Evolutionary conservation across 2,797 vertebrate species (phyloP).

Genomic region (Catamblyrhynchus diadema): DNA sequence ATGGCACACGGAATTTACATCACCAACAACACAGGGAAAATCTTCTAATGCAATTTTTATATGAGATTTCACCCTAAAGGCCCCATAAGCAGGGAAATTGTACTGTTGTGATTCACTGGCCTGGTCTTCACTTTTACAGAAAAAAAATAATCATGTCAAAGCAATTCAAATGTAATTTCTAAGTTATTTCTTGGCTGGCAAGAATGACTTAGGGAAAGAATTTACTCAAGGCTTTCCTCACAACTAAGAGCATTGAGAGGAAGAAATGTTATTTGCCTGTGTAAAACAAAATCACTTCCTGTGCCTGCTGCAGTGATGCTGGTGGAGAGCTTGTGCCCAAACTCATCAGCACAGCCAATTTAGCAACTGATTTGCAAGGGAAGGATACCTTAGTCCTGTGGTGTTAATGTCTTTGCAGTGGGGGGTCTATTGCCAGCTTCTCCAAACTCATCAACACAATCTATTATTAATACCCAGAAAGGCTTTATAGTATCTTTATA

Average conservation of each 20-base stretch:
- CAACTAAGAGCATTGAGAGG: slow-evolving; percentile 40
- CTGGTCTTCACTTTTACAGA: slow-evolving; percentile 1
- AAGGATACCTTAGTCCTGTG: slow-evolving; percentile 71
- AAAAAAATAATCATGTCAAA: slow-evolving; percentile 59
- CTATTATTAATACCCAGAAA: slow-evolving; percentile 85
- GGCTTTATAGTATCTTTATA: slow-evolving; percentile 74
- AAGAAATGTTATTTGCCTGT: slow-evolving; percentile 50
- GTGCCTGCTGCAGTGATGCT: slow-evolving; percentile 32
- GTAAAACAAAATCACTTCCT: slow-evolving; percentile 68
- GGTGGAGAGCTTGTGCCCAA: slow-evolving; percentile 33
- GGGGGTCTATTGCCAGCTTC: slow-evolving; percentile 84
- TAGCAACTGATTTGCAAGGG: slow-evolving; percentile 77
- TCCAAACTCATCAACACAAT: slow-evolving; percentile 84
- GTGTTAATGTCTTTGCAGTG: slow-evolving; percentile 78
- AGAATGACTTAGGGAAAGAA: slow-evolving; percentile 50
- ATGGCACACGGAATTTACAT: slow-evolving; percentile 20
- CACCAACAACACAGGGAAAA: slow-evolving; percentile 24
- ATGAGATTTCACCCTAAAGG: slow-evolving; percentile 50
- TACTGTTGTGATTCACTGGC: slow-evolving; percentile 10
- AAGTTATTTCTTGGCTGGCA: slow-evolving; percentile 49
- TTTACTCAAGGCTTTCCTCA: slow-evolving; percentile 34
- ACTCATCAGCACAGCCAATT: slow-evolving; percentile 69
- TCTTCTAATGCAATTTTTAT: slow-evolving; percentile 48
- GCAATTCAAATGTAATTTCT: slow-evolving; percentile 49
- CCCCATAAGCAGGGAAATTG: slow-evolving; percentile 13